Evolutionary conservation across 2,888 invertebrate genomes (phyloP), one percentile per base, ranked within the genome.

Genomic region (Timandra comae): DNA sequence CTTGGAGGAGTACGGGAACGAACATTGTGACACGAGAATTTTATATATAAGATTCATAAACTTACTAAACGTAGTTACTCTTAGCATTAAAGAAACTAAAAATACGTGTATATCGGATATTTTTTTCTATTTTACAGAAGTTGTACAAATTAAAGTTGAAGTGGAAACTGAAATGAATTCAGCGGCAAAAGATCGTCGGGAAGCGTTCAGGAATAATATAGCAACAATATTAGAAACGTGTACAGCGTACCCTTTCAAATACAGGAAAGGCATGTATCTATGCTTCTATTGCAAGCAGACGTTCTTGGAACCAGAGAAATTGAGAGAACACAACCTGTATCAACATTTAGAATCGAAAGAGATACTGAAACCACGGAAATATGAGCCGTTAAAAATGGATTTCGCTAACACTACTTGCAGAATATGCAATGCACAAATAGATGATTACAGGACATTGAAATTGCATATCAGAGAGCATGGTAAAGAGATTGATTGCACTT

Each of bases 91-190:
- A n/a, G n/a, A n/a, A n/a, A n/a, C n/a, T n/a, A n/a, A n/a, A n/a
- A n/a, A n/a, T n/a, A n/a, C n/a, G n/a, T n/a, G n/a, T n/a, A n/a
- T n/a, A 82, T 72, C 58, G 67, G 74, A 65, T 56, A 43, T 76
- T 82, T 80, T 81, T 82, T 72, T 84, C 79, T 84, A n/a, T 84
- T 84, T 80, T 84, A 84, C 16, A 82, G 84, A 75, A 66, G 66
- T 63, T 73, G 73, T 69, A 46, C 53, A 62, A 36, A 62, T 73
- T 45, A 75, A 72, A 57, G 46, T 41, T 28, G 73, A 71, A 56
- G 61, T 64, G 62, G 64, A 63, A 43, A 59, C 55, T 27, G 62
- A 63, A 23, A 55, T 52, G 56, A 47, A 46, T 30, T 40, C 9
- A 6, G 21, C 43, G 13, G 62, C 61, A 34, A 69, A 59, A 48